phyloP scores from a whole-genome alignment of 2,797 vertebrate genomes.

The Onychomys arenicola region DNA sequence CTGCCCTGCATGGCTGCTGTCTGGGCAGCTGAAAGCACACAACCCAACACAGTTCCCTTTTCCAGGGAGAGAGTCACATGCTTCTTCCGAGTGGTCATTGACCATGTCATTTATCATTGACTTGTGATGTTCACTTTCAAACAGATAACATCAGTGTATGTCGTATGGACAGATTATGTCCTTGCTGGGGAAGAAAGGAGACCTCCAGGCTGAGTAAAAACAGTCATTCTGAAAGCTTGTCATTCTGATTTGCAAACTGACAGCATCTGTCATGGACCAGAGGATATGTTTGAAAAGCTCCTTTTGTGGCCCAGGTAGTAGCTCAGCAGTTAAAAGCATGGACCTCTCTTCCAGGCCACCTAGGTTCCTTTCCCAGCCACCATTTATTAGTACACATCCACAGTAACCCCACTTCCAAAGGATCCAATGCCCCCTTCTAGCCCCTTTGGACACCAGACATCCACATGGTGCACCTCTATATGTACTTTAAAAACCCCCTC shows the following conservation, averaged over 20 bases:
- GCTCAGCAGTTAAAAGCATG: neutral
- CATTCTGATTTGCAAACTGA: neutral
- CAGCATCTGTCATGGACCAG: neutral
- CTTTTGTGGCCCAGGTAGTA: neutral
- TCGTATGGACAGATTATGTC: neutral
- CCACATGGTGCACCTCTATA: neutral
- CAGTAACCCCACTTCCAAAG: neutral
- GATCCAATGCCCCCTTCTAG: neutral
- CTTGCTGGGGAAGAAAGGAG: neutral
- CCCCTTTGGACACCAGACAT: no score
- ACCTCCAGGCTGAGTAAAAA: no score
- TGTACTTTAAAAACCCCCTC: neutral
- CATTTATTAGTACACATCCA: neutral
- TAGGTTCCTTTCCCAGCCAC: neutral
- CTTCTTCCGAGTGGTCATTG: neutral
- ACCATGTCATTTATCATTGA: neutral
- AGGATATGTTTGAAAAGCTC: neutral
- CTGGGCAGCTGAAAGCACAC: neutral
- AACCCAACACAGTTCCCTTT: neutral
- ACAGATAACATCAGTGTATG: neutral
- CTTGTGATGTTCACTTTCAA: neutral
- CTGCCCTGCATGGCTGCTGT: neutral
- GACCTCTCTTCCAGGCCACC: neutral
- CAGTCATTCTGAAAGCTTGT: neutral
- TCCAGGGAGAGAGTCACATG: neutral